phyloP scores from a whole-genome alignment of 35 echinoderm and acorn worm genomes.

The Apostichopus californicus region DNA sequence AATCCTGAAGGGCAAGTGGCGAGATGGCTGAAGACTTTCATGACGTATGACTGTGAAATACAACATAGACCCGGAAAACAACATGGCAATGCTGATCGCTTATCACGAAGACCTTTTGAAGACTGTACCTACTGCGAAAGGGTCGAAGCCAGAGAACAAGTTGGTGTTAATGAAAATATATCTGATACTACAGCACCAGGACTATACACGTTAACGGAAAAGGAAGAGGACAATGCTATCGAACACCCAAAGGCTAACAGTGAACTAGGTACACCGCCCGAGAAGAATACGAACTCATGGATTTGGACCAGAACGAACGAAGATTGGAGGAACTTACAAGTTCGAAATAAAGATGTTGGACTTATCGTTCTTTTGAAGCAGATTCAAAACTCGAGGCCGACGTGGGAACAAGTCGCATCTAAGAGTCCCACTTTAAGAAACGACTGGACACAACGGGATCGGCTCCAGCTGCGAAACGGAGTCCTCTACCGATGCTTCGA shows the following conservation, averaged over 20 bases:
- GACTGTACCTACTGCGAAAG: slow-evolving; percentile 28
- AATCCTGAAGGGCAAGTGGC: slow-evolving; percentile 68
- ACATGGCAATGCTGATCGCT: slow-evolving; percentile 64
- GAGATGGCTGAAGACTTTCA: slow-evolving; percentile 48
- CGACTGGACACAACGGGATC: slow-evolving; percentile 26
- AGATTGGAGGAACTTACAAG: neutral
- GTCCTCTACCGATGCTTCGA: neutral
- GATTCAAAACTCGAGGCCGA: neutral
- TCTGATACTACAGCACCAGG: neutral
- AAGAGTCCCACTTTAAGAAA: neutral
- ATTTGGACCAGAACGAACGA: neutral
- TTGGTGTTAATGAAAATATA: neutral
- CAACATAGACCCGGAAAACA: slow-evolving; percentile 30
- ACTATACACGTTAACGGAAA: neutral
- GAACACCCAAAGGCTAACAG: too few species aligned
- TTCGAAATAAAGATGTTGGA: neutral
- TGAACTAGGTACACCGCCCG: too few species aligned
- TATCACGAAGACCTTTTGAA: slow-evolving; percentile 46
- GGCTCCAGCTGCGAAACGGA: neutral
- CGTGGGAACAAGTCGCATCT: slow-evolving; percentile 7
- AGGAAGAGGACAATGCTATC: neutral
- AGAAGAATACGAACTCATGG: neutral
- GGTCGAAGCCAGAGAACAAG: neutral
- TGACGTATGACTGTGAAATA: slow-evolving; percentile 50
- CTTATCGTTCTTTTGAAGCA: neutral